These are phyloP conservation scores for Botia almorhae DNA, from an alignment of 2,797 vertebrate genomes.

Conservation along the genomic window DNA sequence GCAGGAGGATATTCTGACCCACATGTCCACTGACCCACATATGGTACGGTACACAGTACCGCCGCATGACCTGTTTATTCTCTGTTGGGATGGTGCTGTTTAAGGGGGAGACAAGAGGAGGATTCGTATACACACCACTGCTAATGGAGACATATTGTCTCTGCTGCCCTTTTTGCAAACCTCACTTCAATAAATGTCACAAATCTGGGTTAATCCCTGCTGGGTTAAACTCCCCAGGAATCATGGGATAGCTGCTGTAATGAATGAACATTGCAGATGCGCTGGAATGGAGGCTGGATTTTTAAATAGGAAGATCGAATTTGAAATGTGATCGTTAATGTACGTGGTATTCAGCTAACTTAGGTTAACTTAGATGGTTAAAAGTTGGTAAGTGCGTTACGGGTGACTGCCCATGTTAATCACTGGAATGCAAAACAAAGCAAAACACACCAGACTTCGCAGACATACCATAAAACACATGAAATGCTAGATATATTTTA, in stretches of 20 bases:
- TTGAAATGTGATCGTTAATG: neutral
- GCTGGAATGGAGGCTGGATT: neutral
- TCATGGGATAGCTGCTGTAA: neutral
- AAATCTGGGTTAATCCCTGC: neutral
- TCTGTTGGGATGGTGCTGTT: constrained; percentile 2
- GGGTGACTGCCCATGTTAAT: constrained; percentile 4
- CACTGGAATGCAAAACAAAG: constrained; percentile 5
- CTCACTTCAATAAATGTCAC: neutral
- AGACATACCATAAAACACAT: neutral
- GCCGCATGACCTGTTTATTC: constrained; percentile 56
- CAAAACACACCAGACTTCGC: neutral
- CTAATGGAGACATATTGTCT: constrained; percentile 5
- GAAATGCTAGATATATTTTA: neutral
- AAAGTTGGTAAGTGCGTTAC: neutral
- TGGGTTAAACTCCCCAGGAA: neutral
- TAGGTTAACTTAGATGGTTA: neutral
- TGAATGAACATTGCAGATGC: neutral
- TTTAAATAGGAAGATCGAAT: neutral
- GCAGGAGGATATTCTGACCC: constrained; percentile 71
- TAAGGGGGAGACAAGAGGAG: no score
- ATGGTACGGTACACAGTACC: constrained; percentile 58
- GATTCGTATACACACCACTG: neutral
- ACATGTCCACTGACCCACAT: constrained; percentile 77
- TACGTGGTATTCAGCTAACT: neutral
- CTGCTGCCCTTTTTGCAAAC: neutral